phyloP scores from a whole-genome alignment of 1,140 invertebrate genomes.

The Hermetia illucens region DNA sequence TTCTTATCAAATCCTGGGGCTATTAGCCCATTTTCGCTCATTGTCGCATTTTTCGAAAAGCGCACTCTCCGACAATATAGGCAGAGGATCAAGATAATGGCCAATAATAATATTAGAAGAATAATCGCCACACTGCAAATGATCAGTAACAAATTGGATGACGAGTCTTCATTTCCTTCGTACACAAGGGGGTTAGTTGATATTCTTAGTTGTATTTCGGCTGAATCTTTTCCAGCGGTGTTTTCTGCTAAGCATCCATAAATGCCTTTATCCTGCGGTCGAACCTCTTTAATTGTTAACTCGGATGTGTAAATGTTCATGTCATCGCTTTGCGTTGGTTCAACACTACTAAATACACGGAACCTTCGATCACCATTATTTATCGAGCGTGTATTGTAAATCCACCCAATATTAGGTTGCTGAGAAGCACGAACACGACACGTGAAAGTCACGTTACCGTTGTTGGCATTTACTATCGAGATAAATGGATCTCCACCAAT shows the following conservation, averaged over 20 bases:
- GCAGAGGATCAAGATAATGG: slow-evolving; percentile 48
- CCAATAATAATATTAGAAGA: slow-evolving; percentile 40
- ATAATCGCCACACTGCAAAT: slow-evolving; percentile 39
- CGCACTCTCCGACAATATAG: slow-evolving; percentile 44
- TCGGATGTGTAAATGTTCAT: slow-evolving; percentile 28
- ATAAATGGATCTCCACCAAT: no score
- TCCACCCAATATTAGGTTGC: slow-evolving; percentile 59
- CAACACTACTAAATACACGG: no score
- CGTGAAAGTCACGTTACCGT: slow-evolving; percentile 54
- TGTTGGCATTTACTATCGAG: slow-evolving; percentile 39
- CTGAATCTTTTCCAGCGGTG: slow-evolving; percentile 60
- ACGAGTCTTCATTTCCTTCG: slow-evolving; percentile 14
- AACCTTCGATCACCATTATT: slow-evolving; percentile 35
- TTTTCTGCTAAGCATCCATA: slow-evolving; percentile 82
- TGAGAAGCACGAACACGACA: slow-evolving; percentile 68
- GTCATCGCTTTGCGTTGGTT: not conserved
- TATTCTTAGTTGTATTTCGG: slow-evolving; percentile 42
- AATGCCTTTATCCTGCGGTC: slow-evolving; percentile 62
- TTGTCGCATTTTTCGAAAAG: slow-evolving; percentile 35
- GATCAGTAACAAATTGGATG: slow-evolving; percentile 33
- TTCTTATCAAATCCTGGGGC: slow-evolving; percentile 37
- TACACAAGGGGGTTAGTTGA: no score
- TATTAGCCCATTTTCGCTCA: slow-evolving; percentile 25
- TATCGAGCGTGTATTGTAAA: slow-evolving; percentile 41
- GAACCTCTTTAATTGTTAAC: slow-evolving; percentile 56